phyloP scores from a whole-genome alignment of 2,113 vertebrate genomes.

The Brachyhypopomus gauderio region DNA sequence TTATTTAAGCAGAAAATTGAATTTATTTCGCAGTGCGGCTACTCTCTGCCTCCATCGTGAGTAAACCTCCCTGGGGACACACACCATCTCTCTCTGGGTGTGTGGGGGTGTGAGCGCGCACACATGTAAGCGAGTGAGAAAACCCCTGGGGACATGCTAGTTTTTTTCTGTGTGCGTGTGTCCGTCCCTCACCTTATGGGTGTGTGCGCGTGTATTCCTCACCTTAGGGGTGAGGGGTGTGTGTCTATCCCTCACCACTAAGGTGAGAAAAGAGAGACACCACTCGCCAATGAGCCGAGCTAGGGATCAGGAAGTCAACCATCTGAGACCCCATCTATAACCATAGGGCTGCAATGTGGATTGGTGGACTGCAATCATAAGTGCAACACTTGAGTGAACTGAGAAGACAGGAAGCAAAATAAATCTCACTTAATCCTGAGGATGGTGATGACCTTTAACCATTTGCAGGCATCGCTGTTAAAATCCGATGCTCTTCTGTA shows the following conservation, averaged over 20 bases:
- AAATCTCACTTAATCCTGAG: conserved; percentile 27
- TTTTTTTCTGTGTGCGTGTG: no score
- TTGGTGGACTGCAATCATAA: neutral
- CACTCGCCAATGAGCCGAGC: neutral
- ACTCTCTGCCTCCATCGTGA: neutral
- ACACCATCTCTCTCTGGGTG: no score
- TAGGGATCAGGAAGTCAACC: neutral
- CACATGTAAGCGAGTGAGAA: no score
- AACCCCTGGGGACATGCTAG: no score
- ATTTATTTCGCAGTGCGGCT: conserved; percentile 42
- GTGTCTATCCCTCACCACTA: no score
- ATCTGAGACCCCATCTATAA: neutral
- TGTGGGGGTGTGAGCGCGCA: no score
- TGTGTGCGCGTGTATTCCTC: no score
- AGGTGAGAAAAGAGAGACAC: neutral
- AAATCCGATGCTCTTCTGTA: conserved; percentile 3
- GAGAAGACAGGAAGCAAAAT: conserved; percentile 23
- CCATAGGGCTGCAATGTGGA: conserved; percentile 2
- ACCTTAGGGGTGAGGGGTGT: neutral
- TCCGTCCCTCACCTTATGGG: no score
- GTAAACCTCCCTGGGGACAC: neutral
- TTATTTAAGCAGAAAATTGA: conserved; percentile 51
- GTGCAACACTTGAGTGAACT: conserved; percentile 16
- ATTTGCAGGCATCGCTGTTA: conserved; percentile 14
- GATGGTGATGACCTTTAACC: conserved; percentile 35